A percentile compares a stretch with the other conserved stretches of the same genome.
Evolutionary conservation across 2,888 invertebrate genomes (phyloP).

Genomic region (Tetragnatha montana): DNA sequence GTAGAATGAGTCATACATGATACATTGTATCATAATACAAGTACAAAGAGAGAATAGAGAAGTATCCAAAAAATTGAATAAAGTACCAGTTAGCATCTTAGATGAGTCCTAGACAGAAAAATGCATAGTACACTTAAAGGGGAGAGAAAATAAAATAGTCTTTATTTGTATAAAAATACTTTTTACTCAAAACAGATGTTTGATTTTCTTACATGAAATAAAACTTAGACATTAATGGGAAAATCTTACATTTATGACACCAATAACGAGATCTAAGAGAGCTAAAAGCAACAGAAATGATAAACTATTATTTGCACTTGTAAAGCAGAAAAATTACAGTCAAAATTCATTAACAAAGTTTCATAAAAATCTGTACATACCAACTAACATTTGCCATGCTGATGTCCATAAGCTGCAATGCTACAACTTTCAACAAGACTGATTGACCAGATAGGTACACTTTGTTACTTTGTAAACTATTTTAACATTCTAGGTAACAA

Average conservation of each 20-base stretch:
- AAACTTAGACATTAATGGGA: not conserved
- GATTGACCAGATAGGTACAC: not conserved
- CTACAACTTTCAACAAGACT: not conserved
- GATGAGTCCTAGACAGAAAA: not conserved
- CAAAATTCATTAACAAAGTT: not conserved
- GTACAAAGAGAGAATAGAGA: not conserved
- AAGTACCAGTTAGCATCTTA: not conserved
- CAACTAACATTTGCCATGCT: not conserved
- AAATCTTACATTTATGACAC: not conserved
- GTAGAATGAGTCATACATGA: not conserved
- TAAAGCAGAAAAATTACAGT: not conserved
- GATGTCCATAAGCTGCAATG: not conserved
- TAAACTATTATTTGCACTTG: not conserved
- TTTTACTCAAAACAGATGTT: not conserved
- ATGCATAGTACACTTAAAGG: not conserved
- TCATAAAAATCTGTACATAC: not conserved
- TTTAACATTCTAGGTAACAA: no score
- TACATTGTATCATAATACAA: not conserved
- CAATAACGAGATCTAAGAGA: not conserved
- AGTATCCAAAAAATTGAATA: not conserved
- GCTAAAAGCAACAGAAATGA: not conserved
- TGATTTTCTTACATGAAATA: not conserved
- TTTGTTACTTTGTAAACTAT: no score
- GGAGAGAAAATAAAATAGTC: not conserved
- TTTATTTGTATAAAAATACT: not conserved